Base-by-base conservation (phyloP, 2,888 invertebrate species). In the Ptychoptera contaminata region DNA sequence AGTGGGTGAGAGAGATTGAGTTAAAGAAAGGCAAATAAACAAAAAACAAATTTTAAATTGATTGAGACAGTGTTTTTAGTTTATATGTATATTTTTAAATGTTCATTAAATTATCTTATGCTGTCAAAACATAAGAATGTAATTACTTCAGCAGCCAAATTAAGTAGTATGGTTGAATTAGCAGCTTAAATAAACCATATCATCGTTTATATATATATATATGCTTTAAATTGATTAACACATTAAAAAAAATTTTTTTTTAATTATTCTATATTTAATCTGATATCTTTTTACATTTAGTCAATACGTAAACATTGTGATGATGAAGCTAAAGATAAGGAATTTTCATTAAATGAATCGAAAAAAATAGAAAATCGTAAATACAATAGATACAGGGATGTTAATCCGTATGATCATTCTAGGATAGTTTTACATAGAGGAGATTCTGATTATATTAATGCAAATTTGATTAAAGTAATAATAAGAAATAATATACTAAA, bases 371-470 rank as follows among this genome's bases (percentile, higher is more conserved):
- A 60, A 31, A 66, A 65, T 53, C 59, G 82, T 61, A 73, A 73
- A 47, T 67, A 92, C 52, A 94, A 96, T 67, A 76, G 96, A 55
- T 96, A 96, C 65, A 72, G 91, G 57, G 94, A 96, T 74, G 94
- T 96, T 8, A 88, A 83, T 63, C 94, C 96, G 1, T 96, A 86
- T 64, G 94, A 96, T 67, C 92, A 94, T 64, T 88, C 85, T 58
- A 74, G 94, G 51, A 82, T 96, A 49, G 68, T 83, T 43, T 68
- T 96, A 38, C 74, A 80, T 56, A 35, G 35, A 12, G 78, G 79
- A 49, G 68, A 76, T 41, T 77, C 75, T 36, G 85, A 93, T 66
- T 96, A 96, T 65, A 93, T 96, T 56, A 96, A 96, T 71, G 94
- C 96, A 43, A 96, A 91, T 68, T 70, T 87, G 53, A 81, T 96